A percentile compares a stretch with the other conserved stretches of the same genome.
Conservation (phyloP, 2,113 vertebrate genomes). For the Leptobrachium ailaonicum region DNA sequence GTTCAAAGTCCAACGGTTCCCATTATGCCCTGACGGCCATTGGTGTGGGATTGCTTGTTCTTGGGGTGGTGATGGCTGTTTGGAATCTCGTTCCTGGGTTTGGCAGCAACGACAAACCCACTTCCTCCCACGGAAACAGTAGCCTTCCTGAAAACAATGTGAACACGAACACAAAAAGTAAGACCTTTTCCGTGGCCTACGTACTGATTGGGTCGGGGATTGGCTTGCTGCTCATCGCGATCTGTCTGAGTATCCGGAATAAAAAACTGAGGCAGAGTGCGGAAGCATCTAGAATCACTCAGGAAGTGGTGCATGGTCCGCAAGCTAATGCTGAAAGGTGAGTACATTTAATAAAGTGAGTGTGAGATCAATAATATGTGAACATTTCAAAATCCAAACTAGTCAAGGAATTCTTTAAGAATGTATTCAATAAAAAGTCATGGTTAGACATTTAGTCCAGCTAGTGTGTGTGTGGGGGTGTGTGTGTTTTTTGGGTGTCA, state of each 20-base stretch:
- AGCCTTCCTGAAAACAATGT: slow-evolving; percentile 55
- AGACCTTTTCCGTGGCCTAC: slow-evolving; percentile 88
- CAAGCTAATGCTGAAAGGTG: slow-evolving; percentile 68
- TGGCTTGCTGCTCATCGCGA: slow-evolving; percentile 82
- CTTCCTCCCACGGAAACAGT: slow-evolving; percentile 52
- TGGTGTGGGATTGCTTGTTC: slow-evolving; percentile 86
- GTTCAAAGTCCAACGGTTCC: slow-evolving; percentile 75
- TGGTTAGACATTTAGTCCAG: no score
- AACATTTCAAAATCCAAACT: no score
- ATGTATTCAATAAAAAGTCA: no score
- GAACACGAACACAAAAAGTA: slow-evolving; percentile 60
- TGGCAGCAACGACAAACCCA: not conserved
- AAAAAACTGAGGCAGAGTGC: slow-evolving; percentile 68
- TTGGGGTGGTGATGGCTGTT: slow-evolving; percentile 91
- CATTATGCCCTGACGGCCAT: slow-evolving; percentile 91
- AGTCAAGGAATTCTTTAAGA: no score
- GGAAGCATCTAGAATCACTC: slow-evolving; percentile 54
- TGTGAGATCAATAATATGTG: no score
- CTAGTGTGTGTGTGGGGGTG: no score
- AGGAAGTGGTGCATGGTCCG: accelerated
- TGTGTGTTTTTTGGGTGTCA: no score
- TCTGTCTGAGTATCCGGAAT: slow-evolving; percentile 85
- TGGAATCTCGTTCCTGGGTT: slow-evolving; percentile 88
- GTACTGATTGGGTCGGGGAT: slow-evolving; percentile 83
- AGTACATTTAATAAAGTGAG: slow-evolving; percentile 15